A percentile compares a stretch with the other conserved stretches of the same genome.
phyloP scores from a whole-genome alignment of 2,113 vertebrate species.

The Todiramphus chloris region DNA sequence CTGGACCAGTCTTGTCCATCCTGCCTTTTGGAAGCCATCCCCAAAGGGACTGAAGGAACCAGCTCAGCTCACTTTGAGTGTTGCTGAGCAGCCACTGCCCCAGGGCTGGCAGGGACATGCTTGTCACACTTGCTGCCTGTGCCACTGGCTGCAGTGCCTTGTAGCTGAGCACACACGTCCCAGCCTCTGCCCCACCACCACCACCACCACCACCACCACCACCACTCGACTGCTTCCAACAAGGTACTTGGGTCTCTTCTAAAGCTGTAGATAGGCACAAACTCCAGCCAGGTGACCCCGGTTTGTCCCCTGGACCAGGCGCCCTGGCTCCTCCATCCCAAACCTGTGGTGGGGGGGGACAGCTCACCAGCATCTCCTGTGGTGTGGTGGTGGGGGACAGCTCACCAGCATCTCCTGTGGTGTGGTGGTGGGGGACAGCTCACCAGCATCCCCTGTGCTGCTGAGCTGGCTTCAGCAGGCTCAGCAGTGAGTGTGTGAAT shows the following conservation, averaged over 20 bases:
- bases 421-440: too few relatives aligned
- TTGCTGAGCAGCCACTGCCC: not conserved
- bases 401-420: too few relatives aligned
- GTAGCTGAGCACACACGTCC: not conserved
- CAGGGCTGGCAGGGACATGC: not conserved
- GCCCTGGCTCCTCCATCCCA: not conserved
- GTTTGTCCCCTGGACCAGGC: not conserved
- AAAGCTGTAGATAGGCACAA: not conserved
- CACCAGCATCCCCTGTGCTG: not conserved
- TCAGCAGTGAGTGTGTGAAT: not conserved
- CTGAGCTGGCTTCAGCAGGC: not conserved
- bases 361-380: too few relatives aligned
- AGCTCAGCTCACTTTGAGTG: accelerated
- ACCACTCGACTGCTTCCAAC: not conserved
- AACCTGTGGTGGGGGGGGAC: too few relatives aligned
- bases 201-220: too few relatives aligned
- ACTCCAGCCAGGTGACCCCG: not conserved
- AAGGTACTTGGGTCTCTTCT: not conserved
- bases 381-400: too few relatives aligned
- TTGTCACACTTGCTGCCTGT: accelerated
- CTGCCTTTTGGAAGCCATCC: not conserved
- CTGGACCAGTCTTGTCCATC: not conserved
- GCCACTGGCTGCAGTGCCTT: not conserved
- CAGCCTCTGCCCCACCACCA: not conserved
- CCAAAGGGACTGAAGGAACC: too few relatives aligned